Conservation (phyloP, 2,888 invertebrate genomes). For the Drosophila aldrichi region DNA sequence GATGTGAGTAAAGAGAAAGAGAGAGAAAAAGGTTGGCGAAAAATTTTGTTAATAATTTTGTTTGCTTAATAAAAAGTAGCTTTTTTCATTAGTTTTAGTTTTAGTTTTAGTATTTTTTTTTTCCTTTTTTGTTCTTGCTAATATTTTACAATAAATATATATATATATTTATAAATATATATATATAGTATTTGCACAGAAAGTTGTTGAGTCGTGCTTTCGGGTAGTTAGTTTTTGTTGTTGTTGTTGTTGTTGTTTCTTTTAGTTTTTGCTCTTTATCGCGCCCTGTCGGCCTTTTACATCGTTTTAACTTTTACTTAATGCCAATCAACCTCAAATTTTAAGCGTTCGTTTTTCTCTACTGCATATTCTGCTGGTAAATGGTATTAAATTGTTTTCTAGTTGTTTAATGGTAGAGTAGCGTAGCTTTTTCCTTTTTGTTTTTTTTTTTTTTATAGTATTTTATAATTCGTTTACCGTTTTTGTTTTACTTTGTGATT, state of each 20-base stretch:
- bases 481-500: slow-evolving; percentile 1
- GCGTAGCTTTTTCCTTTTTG: slow-evolving; percentile 22
- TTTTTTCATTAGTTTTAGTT: slow-evolving; percentile 6
- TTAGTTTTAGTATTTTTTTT: slow-evolving; percentile 13
- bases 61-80: slow-evolving; percentile 50
- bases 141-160: slow-evolving; percentile 73
- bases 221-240: slow-evolving; percentile 36
- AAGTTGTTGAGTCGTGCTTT: slow-evolving; percentile 53
- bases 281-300: slow-evolving; percentile 84
- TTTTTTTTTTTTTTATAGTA: not conserved
- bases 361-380: slow-evolving; percentile 59
- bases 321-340: slow-evolving; percentile 84
- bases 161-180: not conserved
- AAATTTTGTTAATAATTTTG: slow-evolving; percentile 56
- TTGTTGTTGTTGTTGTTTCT: slow-evolving; percentile 4
- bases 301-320: slow-evolving; percentile 79
- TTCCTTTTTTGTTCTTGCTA: slow-evolving; percentile 41
- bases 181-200: slow-evolving; percentile 57
- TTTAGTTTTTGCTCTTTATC: slow-evolving; percentile 64
- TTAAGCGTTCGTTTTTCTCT: slow-evolving; percentile 77
- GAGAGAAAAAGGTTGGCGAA: slow-evolving; percentile 58
- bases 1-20: slow-evolving; percentile 37
- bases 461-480: slow-evolving; percentile 19
- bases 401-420: slow-evolving; percentile 36
- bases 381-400: slow-evolving; percentile 45